A percentile compares a stretch with the other conserved stretches of the same genome.
phyloP scores from a whole-genome alignment of 2,888 invertebrate species.

The Trissonchulus sp. region DNA sequence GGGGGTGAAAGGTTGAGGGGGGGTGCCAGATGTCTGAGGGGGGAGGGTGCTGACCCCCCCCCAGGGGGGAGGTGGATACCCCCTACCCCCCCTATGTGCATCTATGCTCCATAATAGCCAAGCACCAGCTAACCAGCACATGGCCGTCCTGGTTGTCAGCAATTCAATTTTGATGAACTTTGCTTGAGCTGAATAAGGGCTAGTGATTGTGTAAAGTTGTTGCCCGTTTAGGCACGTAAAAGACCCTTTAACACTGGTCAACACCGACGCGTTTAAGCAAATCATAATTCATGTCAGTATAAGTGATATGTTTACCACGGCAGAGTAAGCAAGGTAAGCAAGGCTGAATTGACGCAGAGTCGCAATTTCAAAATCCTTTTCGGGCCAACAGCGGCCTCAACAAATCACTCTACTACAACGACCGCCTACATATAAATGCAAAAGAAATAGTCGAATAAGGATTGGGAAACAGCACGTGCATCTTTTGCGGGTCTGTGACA shows the following conservation, averaged over 20 bases:
- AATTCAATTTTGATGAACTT: neutral
- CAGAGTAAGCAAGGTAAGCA: neutral
- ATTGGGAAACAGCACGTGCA: too few relatives aligned
- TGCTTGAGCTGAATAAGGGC: neutral
- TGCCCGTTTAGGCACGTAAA: neutral
- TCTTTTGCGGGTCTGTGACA: too few relatives aligned
- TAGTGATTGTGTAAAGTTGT: neutral
- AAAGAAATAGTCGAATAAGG: too few relatives aligned
- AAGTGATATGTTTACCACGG: neutral
- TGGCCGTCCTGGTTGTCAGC: neutral
- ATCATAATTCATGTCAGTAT: neutral
- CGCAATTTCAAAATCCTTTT: neutral
- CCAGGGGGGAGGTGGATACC: too few relatives aligned
- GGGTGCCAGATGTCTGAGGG: too few relatives aligned
- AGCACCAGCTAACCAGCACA: neutral
- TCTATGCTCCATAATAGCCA: too few relatives aligned
- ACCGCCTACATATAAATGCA: neutral
- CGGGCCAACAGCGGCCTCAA: neutral
- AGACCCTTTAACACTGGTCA: neutral
- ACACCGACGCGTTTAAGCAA: neutral
- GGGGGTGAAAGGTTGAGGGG: too few relatives aligned
- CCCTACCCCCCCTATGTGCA: too few relatives aligned
- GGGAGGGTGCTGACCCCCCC: too few relatives aligned
- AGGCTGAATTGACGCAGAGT: neutral
- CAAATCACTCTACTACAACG: neutral